Evolutionary conservation across 2,797 vertebrate genomes (phyloP).

Genomic region (Paratrypauchen microcephalus): DNA sequence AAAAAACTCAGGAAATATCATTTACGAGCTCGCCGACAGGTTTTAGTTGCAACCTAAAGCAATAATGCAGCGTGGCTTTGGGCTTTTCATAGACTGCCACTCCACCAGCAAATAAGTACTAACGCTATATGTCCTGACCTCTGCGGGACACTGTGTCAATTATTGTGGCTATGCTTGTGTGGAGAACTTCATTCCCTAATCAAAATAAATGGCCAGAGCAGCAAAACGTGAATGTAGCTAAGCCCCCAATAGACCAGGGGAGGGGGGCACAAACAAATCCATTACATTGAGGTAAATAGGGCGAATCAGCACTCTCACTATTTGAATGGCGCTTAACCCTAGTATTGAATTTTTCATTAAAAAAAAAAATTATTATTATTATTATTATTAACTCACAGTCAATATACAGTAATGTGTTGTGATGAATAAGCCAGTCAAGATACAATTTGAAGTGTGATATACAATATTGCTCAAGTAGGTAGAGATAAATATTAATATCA

Average conservation of each 20-base stretch:
- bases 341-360: slow-evolving; percentile 55
- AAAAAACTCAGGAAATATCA: slow-evolving; percentile 62
- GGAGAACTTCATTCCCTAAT: slow-evolving; percentile 81
- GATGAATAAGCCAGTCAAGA: too few relatives aligned
- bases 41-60: slow-evolving; percentile 72
- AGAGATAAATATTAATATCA: too few relatives aligned
- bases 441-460: too few relatives aligned
- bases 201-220: slow-evolving; percentile 82
- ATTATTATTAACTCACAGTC: slow-evolving; percentile 48
- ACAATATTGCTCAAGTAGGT: too few relatives aligned
- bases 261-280: slow-evolving; percentile 76
- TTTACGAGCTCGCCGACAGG: slow-evolving; percentile 57
- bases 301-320: slow-evolving; percentile 74
- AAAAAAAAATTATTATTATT: too few relatives aligned
- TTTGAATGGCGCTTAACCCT: slow-evolving; percentile 62
- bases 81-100: slow-evolving; percentile 62
- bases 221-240: slow-evolving; percentile 78
- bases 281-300: slow-evolving; percentile 74
- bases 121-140: slow-evolving; percentile 70
- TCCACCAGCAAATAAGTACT: slow-evolving; percentile 59
- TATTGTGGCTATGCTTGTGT: slow-evolving; percentile 69
- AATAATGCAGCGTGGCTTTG: slow-evolving; percentile 63
- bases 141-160: slow-evolving; percentile 77
- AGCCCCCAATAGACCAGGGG: slow-evolving; percentile 67
- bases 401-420: slow-evolving; percentile 59